These are phyloP conservation scores for Jaculus jaculus DNA, from an alignment of 2,113 vertebrate species.

Conservation along the genomic window DNA sequence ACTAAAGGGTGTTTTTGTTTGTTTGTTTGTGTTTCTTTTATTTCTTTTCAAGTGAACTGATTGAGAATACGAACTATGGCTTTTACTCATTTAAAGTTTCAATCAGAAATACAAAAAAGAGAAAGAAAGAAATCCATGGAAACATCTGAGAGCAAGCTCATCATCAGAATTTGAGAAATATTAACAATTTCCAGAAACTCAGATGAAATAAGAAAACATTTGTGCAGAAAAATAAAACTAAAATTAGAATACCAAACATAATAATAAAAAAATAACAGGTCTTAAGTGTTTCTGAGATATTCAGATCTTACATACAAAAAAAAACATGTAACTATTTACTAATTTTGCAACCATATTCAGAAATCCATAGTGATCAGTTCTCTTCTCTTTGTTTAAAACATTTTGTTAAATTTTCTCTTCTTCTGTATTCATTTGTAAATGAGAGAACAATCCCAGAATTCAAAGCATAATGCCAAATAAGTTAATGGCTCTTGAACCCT, in stretches of 20 bases:
- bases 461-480: not conserved
- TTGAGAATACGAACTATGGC: not conserved
- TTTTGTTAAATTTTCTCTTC: not conserved
- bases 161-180: not conserved
- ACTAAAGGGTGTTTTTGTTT: not conserved
- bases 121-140: not conserved
- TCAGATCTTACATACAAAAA: not conserved
- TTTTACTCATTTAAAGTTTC: not conserved
- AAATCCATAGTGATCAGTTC: not conserved
- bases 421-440: not conserved
- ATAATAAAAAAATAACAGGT: not conserved
- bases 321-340: not conserved
- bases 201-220: not conserved
- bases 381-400: not conserved
- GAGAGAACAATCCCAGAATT: not conserved
- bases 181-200: not conserved
- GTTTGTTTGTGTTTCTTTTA: too few relatives aligned
- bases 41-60: not conserved
- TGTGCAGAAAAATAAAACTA: not conserved
- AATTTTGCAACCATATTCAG: not conserved
- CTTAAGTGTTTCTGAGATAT: not conserved
- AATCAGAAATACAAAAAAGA: not conserved
- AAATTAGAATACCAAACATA: not conserved
- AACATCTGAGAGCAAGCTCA: not conserved
- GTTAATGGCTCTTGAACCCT: not conserved